Evolutionary conservation across 92 coral and sea anemone species (phyloP).

Genomic region (Nematostella vectensis): DNA sequence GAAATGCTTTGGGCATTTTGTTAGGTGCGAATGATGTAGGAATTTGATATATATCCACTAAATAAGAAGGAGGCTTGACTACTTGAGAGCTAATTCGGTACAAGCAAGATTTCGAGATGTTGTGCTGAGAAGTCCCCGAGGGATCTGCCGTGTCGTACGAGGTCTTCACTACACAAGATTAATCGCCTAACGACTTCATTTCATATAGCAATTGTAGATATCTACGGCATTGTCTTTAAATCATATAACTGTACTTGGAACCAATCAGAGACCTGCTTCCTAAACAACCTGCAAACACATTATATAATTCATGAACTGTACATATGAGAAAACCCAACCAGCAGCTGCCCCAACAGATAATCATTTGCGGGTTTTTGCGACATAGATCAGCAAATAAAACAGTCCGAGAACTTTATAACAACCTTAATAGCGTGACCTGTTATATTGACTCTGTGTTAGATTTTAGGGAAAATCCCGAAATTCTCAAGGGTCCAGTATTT

Average conservation of each 20-base stretch:
- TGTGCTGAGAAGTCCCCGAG: too few relatives aligned
- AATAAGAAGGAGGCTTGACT: too few relatives aligned
- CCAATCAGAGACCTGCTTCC: slow-evolving; percentile 59
- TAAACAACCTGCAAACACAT: slow-evolving; percentile 79
- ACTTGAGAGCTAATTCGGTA: too few relatives aligned
- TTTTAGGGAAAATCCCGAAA: too few relatives aligned
- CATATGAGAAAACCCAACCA: slow-evolving; percentile 76
- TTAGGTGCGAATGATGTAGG: slow-evolving; percentile 7
- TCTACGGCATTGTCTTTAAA: slow-evolving; percentile 71
- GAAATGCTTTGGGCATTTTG: slow-evolving; percentile 66
- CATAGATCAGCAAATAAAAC: slow-evolving; percentile 37
- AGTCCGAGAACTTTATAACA: slow-evolving; percentile 4
- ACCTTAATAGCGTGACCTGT: too few relatives aligned
- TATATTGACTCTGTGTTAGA: slow-evolving; percentile 1
- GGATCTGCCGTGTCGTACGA: too few relatives aligned
- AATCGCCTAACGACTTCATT: slow-evolving; percentile 88
- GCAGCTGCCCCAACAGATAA: slow-evolving; percentile 55
- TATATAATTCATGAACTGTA: slow-evolving; percentile 89
- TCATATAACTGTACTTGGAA: slow-evolving; percentile 53
- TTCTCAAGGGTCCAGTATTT: too few relatives aligned
- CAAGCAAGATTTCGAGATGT: too few relatives aligned
- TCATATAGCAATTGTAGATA: slow-evolving; percentile 68
- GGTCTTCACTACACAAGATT: slow-evolving; percentile 53
- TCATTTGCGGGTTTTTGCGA: slow-evolving; percentile 49
- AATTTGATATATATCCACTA: too few relatives aligned